Percentiles rank a stretch among this genome's conserved stretches.
phyloP scores from a whole-genome alignment of 2,113 vertebrate genomes.

The Apteryx mantelli region DNA sequence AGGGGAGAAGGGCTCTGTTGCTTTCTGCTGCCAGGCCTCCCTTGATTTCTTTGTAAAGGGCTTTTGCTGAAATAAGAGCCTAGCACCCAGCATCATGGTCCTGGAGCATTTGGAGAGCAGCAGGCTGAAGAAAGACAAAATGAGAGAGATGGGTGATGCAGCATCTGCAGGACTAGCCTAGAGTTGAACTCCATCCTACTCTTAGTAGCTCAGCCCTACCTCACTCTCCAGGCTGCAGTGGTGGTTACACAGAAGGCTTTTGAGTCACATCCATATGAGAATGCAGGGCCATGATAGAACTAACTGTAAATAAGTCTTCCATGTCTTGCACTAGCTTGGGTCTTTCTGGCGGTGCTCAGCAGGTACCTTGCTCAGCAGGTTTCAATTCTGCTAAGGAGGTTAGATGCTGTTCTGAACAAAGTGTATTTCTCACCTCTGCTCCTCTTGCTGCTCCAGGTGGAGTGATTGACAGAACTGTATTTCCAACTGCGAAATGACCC shows the following conservation, averaged over 20 bases:
- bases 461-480: background rate
- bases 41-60: background rate
- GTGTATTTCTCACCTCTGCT: background rate
- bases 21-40: background rate
- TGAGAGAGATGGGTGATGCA: too few species aligned
- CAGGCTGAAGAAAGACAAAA: background rate
- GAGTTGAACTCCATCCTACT: background rate
- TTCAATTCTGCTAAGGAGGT: background rate
- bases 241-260: background rate
- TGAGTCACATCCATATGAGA: rapidly evolving
- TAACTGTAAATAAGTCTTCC: background rate
- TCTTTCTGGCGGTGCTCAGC: background rate
- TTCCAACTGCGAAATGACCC: background rate
- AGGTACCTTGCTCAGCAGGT: background rate
- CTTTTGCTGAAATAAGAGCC: background rate
- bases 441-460: background rate
- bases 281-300: background rate
- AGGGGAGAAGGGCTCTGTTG: background rate
- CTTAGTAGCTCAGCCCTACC: rapidly evolving
- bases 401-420: background rate
- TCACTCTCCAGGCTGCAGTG: background rate
- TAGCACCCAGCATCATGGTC: rapidly evolving
- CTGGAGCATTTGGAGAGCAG: rapidly evolving
- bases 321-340: rapidly evolving
- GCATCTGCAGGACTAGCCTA: background rate